phyloP scores from a whole-genome alignment of 2,797 vertebrate species.

The Rhabdophis nuchalis region DNA sequence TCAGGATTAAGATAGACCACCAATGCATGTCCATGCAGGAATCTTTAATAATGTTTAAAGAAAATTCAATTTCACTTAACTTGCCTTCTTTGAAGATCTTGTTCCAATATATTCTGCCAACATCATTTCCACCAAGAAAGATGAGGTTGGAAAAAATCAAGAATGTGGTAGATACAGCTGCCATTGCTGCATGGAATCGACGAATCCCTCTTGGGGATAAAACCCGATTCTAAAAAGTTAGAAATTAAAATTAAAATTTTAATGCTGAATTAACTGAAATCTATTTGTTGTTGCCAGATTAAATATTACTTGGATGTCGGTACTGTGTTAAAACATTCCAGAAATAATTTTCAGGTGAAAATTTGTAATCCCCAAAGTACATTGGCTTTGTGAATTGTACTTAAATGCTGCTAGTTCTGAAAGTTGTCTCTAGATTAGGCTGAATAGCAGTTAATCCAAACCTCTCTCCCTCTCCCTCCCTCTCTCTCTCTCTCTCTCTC shows the following conservation, averaged over 20 bases:
- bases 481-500: no score
- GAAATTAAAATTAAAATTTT: background rate
- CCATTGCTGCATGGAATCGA: conserved; percentile 81
- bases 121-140: conserved; percentile 89
- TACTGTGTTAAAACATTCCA: background rate
- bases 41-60: conserved; percentile 5
- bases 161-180: conserved; percentile 85
- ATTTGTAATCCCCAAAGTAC: background rate
- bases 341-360: background rate
- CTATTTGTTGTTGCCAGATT: background rate
- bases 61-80: conserved; percentile 44
- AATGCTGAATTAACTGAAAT: background rate
- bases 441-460: background rate
- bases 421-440: background rate
- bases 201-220: conserved; percentile 78
- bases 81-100: conserved; percentile 89
- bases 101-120: conserved; percentile 90
- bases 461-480: no score
- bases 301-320: background rate
- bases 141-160: conserved; percentile 96
- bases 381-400: background rate
- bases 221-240: conserved; percentile 70
- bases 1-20: background rate
- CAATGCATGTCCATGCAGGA: background rate
- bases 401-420: background rate